Conservation (phyloP, 2,797 vertebrate species). For the Sphaeramia orbicularis region DNA sequence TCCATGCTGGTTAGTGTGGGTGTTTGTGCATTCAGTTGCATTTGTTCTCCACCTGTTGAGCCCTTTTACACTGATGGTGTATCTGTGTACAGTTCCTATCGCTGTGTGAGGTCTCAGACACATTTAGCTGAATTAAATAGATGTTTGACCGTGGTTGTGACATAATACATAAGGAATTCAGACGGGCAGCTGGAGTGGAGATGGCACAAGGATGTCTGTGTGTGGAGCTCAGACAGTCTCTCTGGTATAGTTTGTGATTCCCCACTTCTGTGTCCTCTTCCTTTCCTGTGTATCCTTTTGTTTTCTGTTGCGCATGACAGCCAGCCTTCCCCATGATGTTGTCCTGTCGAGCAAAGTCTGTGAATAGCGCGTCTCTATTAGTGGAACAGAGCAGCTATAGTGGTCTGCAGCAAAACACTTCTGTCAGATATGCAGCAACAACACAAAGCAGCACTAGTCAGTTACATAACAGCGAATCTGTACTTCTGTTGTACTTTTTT, state of each 20-base stretch:
- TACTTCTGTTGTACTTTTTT: slow-evolving; percentile 23
- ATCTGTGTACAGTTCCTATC: not conserved
- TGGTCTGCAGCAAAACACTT: slow-evolving; percentile 66
- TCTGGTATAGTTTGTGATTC: slow-evolving; percentile 24
- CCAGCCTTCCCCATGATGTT: slow-evolving; percentile 39
- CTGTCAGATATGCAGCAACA: slow-evolving; percentile 46
- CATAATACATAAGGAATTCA: slow-evolving; percentile 47
- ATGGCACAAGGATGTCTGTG: slow-evolving; percentile 55
- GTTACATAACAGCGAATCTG: slow-evolving; percentile 57
- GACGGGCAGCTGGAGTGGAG: slow-evolving; percentile 51
- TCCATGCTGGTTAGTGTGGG: not conserved
- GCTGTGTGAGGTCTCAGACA: slow-evolving; percentile 11
- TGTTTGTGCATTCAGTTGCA: slow-evolving; percentile 24
- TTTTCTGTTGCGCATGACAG: slow-evolving; percentile 36
- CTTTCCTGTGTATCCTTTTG: slow-evolving; percentile 47
- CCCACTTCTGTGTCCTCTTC: slow-evolving; percentile 31
- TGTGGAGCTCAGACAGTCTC: slow-evolving; percentile 22
- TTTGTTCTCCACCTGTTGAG: slow-evolving; percentile 4
- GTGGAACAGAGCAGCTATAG: slow-evolving; percentile 71
- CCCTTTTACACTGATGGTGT: not conserved
- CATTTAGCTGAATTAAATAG: not conserved
- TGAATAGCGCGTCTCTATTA: slow-evolving; percentile 64
- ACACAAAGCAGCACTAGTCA: slow-evolving; percentile 55
- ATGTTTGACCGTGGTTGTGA: slow-evolving; percentile 33
- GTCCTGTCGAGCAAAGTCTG: slow-evolving; percentile 42